Evolutionary conservation across 1,140 invertebrate genomes (phyloP).

Genomic region (Zaprionus ornatus): DNA sequence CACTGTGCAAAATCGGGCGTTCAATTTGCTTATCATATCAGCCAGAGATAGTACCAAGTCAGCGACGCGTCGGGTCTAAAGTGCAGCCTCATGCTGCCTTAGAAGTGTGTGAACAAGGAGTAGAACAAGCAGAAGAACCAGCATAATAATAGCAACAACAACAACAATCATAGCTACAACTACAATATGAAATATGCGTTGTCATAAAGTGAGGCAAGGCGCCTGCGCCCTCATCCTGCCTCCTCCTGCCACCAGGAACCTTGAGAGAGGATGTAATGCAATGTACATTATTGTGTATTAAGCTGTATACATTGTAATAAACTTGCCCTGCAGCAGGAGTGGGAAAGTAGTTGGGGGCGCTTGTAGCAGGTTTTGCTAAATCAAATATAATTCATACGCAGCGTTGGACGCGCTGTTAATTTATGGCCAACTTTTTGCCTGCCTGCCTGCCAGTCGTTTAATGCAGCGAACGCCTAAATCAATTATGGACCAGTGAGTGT

Average conservation of each 20-base stretch:
- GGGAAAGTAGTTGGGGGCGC: not conserved
- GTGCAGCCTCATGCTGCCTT: constrained; percentile 36
- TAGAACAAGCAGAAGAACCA: not conserved
- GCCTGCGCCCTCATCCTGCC: not conserved
- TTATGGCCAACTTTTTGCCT: constrained; percentile 40
- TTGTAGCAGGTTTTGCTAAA: constrained; percentile 40
- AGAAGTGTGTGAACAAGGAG: not conserved
- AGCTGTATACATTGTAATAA: constrained; percentile 45
- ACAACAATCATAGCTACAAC: not conserved
- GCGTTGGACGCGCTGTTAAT: constrained; percentile 32
- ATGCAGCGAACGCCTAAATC: constrained; percentile 76
- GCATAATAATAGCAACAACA: not conserved
- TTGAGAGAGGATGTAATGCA: constrained; percentile 46
- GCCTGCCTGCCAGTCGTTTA: constrained; percentile 39
- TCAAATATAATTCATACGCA: constrained; percentile 59
- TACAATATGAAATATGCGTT: constrained; percentile 41
- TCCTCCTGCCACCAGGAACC: not conserved
- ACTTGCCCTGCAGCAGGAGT: not conserved
- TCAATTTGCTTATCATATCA: constrained; percentile 40
- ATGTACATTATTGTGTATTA: constrained; percentile 44
- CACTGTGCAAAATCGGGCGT: constrained; percentile 28
- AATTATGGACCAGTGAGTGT: constrained; percentile 51
- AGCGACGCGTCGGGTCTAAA: constrained; percentile 2
- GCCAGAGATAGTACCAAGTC: not conserved
- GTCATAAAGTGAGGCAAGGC: constrained; percentile 32